Base-by-base conservation (phyloP, 2,888 invertebrate genomes). In the Monopis laevigella region DNA sequence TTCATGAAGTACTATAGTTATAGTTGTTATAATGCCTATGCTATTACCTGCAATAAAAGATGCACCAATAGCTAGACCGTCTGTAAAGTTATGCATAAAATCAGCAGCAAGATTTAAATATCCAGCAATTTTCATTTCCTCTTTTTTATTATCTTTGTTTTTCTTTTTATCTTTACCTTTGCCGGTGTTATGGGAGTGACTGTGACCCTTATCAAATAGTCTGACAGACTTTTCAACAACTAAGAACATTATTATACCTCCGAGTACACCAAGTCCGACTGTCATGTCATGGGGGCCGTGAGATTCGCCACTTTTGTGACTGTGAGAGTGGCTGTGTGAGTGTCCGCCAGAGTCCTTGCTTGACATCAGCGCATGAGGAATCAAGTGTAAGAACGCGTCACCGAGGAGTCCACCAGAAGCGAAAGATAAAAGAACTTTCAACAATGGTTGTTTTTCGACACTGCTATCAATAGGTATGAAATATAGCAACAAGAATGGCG, bases 1-100 rank as follows among this genome's bases (percentile, higher is more conserved):
- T 84, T 99, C 99, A 69, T 99, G 99, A 34, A 99, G 75, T 40
- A 99, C 83, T 58, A 99, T 98, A 2, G 98, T 98, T 26, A 97
- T 77, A 17, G 98, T 98, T 11, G 99, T 99, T 10, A 98, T 84
- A 41, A 91, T 84, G 18, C 95, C 95, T 56, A 94, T 85, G 52
- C 84, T 91, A 54, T 90, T 88, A 8, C 98, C 97, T 44, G 95
- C 96, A 56, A 98, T 85, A 66, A 90, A 98, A 1, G 98, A 98
- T 1, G 98, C 98, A 39, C 99, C 99, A 62, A 99, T 98, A 14
- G 99, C 99, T 45, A 99, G 80, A 14, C 99, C 99, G 84, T 99
- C 99, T 8, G 99, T 99, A 61, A 99, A 98, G 74, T 99, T 99
- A 67, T 99, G 99, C 10, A 96, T 89, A 67, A 98, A 98, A 70